phyloP scores from a whole-genome alignment of 2,113 vertebrate species.

The Coreoperca whiteheadi region DNA sequence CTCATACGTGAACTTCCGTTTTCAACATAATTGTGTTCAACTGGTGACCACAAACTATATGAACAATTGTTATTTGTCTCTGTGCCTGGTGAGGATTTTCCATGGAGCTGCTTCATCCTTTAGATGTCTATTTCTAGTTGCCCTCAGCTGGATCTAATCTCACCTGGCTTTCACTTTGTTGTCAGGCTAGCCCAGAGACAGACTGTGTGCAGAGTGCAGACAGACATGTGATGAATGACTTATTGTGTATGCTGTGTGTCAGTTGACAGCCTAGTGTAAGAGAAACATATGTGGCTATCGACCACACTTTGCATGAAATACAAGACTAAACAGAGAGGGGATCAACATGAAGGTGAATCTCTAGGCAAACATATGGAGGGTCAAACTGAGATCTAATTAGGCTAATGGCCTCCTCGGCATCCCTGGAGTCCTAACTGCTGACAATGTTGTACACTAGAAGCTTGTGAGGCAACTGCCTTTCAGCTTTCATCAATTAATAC shows the following conservation, averaged over 20 bases:
- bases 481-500: background rate
- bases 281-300: constrained; percentile 29
- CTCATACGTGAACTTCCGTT: constrained; percentile 3
- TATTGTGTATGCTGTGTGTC: constrained; percentile 51
- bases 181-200: constrained; percentile 32
- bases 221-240: constrained; percentile 64
- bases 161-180: constrained; percentile 50
- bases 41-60: background rate
- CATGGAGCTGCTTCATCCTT: constrained; percentile 3
- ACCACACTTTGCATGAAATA: constrained; percentile 19
- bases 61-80: background rate
- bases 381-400: constrained; percentile 53
- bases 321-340: constrained; percentile 32
- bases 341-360: constrained; percentile 12
- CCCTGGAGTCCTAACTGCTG: constrained; percentile 8
- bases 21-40: background rate
- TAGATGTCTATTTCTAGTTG: constrained; percentile 15
- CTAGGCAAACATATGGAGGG: background rate
- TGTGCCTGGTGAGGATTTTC: background rate
- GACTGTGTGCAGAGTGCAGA: constrained; percentile 29
- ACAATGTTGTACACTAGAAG: constrained; percentile 3
- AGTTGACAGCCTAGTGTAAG: constrained; percentile 45
- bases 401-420: constrained; percentile 30
- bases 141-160: constrained; percentile 33
- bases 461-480: background rate